Base-by-base conservation (phyloP, 2,797 vertebrate genomes). In the Myiotriccus ornatus region DNA sequence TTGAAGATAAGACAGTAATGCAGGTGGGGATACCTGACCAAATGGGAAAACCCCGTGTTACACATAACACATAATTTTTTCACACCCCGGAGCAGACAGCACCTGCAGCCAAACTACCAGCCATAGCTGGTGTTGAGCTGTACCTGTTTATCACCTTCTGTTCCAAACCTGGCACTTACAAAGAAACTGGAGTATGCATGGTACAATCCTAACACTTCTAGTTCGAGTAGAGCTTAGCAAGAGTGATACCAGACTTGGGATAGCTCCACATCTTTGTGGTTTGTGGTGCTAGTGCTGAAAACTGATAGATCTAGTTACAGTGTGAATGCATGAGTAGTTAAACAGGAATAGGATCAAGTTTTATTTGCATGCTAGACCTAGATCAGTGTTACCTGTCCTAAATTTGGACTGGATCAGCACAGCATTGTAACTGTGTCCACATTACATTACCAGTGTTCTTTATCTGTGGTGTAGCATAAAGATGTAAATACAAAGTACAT, bases 131-230 rank as follows among this genome's bases (percentile, higher is more conserved):
- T 71, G 74, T 49, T 63, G 59, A 56, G 7, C 69, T 77, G 34
- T 64, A 11, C 30, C 46, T 84, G 35, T 3, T 46, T 46, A 60
- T 14, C 85, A 28, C 21, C 64, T 70, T 37, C 56, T 44, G 24
- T 28, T 77, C 50, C 85, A 60, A 50, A 30, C 22, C 30, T 84
- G 73, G 80, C 43, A 14, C 41, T 43, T 7, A 14, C 28, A 34
- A 50, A 60, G 73, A 43, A 77, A 23, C 35, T 12, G 10, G 35
- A 43, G 49, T 3, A 4, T 17, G 23, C 0, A 0, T 41, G 34
- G 7, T 34, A 14, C 1, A 2, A 56, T 37, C 34, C 24, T 17
- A 28, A 10, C 12, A 5, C 22, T 64, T 23, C 20, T 55, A 11
- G 17, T 46, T 76, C 37, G 62, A 28, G 28, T 41, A 30, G 35